Evolutionary conservation across 2,888 invertebrate genomes (phyloP).

Genomic region (Lithodes maja): DNA sequence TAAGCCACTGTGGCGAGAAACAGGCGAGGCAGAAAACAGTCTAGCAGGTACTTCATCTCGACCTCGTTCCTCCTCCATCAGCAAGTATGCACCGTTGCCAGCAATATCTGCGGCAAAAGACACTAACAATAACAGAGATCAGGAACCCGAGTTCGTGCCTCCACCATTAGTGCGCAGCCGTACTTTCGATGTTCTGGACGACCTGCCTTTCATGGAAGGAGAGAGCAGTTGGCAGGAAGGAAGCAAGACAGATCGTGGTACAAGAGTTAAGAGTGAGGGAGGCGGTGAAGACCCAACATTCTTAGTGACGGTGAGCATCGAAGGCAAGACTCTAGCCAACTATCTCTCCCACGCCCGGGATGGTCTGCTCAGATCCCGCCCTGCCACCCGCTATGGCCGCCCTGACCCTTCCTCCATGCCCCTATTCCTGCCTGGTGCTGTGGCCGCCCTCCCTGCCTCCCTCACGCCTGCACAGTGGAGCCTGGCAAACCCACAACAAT

Average conservation of each 20-base stretch:
- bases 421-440: neutral
- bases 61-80: constrained; percentile 40
- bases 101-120: constrained; percentile 24
- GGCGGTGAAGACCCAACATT: neutral
- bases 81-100: constrained; percentile 59
- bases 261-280: neutral
- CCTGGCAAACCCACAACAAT: neutral
- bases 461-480: neutral
- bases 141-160: constrained; percentile 4
- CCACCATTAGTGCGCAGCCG: constrained; percentile 55
- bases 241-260: too few relatives aligned
- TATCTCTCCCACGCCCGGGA: constrained; percentile 42
- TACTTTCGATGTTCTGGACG: constrained; percentile 64
- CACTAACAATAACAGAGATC: neutral
- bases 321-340: constrained; percentile 46
- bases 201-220: constrained; percentile 49
- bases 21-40: neutral
- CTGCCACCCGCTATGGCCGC: constrained; percentile 32
- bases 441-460: neutral
- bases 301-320: constrained; percentile 45
- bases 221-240: neutral
- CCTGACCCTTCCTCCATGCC: neutral
- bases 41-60: constrained; percentile 18
- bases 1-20: neutral
- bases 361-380: constrained; percentile 40